Percentiles rank a stretch among this genome's conserved stretches.
phyloP scores from a whole-genome alignment of 37 sponge, comb jelly and placozoan genomes.

The Crambe crambe region DNA sequence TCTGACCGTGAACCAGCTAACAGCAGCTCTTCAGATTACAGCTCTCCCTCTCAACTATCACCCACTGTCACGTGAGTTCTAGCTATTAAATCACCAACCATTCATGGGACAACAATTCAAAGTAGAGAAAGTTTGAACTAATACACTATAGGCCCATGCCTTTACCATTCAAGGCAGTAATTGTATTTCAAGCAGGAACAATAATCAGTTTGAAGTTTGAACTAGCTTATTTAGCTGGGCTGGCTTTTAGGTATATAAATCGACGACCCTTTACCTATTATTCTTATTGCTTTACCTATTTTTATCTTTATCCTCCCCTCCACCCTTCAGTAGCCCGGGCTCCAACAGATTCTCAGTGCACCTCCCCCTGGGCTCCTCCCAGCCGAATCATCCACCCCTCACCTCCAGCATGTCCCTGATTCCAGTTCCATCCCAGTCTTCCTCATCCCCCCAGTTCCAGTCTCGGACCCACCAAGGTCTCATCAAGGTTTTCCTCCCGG shows the following conservation, averaged over 20 bases:
- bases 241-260: too few relatives aligned
- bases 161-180: too few relatives aligned
- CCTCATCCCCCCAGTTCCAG: not conserved
- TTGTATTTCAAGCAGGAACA: too few relatives aligned
- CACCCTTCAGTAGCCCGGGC: not conserved
- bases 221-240: too few relatives aligned
- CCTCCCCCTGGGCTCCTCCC: constrained; percentile 1
- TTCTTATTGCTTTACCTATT: too few relatives aligned
- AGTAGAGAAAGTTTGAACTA: too few relatives aligned
- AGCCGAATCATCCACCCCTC: constrained; percentile 14
- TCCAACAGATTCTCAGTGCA: constrained; percentile 23
- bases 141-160: too few relatives aligned
- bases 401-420: not conserved
- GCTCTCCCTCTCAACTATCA: not conserved
- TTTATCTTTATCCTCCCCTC: too few relatives aligned
- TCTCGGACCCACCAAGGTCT: constrained; percentile 7
- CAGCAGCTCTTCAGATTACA: constrained; percentile 12
- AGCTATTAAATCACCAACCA: too few relatives aligned
- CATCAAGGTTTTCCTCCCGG: constrained; percentile 51
- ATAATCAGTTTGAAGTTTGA: too few relatives aligned
- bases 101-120: too few relatives aligned
- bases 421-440: constrained; percentile 6
- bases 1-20: constrained; percentile 5
- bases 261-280: too few relatives aligned
- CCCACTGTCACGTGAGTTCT: constrained; percentile 23